Percentiles rank a stretch among this genome's conserved stretches.
These are phyloP conservation scores for Noctua janthina DNA, from an alignment of 2,888 invertebrate species.

Conservation along the genomic window DNA sequence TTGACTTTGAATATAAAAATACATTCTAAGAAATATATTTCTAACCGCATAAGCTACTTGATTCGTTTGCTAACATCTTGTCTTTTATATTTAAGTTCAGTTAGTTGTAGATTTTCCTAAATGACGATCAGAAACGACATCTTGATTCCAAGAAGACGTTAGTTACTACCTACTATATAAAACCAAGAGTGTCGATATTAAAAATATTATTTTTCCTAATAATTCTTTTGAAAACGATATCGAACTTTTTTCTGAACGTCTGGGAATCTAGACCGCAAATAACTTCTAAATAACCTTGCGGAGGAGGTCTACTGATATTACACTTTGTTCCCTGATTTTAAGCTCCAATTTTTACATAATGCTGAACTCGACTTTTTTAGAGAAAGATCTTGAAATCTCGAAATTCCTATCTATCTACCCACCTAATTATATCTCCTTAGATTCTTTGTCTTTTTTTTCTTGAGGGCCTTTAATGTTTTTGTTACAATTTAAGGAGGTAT, in stretches of 20 bases:
- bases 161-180: neutral
- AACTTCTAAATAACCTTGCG: slow-evolving; percentile 52
- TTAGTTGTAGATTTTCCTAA: neutral
- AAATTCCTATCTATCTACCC: slow-evolving; percentile 23
- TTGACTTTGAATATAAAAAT: slow-evolving; percentile 1
- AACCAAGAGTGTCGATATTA: neutral
- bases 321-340: slow-evolving; percentile 26
- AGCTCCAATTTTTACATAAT: slow-evolving; percentile 41
- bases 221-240: slow-evolving; percentile 14
- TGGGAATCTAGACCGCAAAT: slow-evolving; percentile 30
- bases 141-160: neutral
- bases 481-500: too few species aligned
- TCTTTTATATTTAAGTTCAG: neutral
- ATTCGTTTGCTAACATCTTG: neutral
- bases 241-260: slow-evolving; percentile 22
- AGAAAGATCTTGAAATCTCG: slow-evolving; percentile 30
- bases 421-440: slow-evolving; percentile 28
- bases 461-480: neutral
- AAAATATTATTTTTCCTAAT: slow-evolving; percentile 7
- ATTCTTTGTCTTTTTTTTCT: neutral
- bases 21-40: slow-evolving; percentile 15
- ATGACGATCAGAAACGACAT: neutral
- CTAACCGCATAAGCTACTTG: slow-evolving; percentile 29
- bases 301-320: slow-evolving; percentile 9
- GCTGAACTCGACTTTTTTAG: slow-evolving; percentile 15